Base-by-base conservation (phyloP, 2,113 vertebrate species). In the Bubo blakistoni region DNA sequence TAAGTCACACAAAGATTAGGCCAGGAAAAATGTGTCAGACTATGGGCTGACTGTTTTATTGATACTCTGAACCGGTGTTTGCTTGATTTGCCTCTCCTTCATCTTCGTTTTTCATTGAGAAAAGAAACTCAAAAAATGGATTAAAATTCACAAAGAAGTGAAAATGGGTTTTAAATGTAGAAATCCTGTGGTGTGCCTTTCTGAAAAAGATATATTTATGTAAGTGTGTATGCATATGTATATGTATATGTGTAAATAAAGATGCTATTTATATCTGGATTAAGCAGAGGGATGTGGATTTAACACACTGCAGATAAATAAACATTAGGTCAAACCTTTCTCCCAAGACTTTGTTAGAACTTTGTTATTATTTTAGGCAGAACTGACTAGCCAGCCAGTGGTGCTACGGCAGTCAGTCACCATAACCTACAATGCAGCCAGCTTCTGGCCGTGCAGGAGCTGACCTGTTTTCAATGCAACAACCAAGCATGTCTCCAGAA, bases 211-310 rank as follows among this genome's bases (percentile, higher is more conserved):
- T 49, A 6, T 29, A 36, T 65, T 66, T 83, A 38, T 46, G 25
- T 30, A 36, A n/a, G 15, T 1, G 0, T 22, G 5, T 13, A 66
- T 42, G 26, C 1, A 1, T 62, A 55, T 46, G 16, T n/a, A 21
- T 24, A 20, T 42, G 10, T 36, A 22, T 52, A 8, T 49, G 13
- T 55, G 24, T 49, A 67, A 66, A 61, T 61, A 72, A 55, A 62
- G 32, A 67, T 49, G 52, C 11, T 78, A 24, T 27, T 77, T 66
- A 21, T 81, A 55, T 67, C 88, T 65, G 18, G 74, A 36, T 76
- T 76, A 70, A 80, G n/a, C 42, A 54, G 57, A 58, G 30, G 34
- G 22, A 66, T 51, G 17, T 77, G 52, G 52, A 55, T 61, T 78
- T 73, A 73, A 81, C 29, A 69, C 47, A 34, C n/a, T 44, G 29